phyloP scores from a whole-genome alignment of 2,797 vertebrate species.

The Mycteria americana region DNA sequence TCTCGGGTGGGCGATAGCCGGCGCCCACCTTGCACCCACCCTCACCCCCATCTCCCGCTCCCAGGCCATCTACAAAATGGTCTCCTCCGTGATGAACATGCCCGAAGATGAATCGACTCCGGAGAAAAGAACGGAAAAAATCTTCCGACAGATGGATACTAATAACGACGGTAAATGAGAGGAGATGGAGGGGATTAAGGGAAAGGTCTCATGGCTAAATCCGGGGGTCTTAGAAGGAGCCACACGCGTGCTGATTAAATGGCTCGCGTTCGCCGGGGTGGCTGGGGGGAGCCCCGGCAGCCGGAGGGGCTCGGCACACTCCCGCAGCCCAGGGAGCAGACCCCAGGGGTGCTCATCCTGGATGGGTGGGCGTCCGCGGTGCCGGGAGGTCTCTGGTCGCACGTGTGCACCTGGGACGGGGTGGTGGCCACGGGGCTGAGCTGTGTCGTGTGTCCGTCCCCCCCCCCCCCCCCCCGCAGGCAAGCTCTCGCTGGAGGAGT shows the following conservation, averaged over 20 bases:
- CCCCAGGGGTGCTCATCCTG: accelerated
- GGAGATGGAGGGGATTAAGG: conserved; percentile 52
- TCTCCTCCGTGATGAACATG: conserved; percentile 99
- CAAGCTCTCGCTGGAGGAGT: conserved; percentile 96
- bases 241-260: conserved; percentile 29
- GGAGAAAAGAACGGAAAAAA: conserved; percentile 98
- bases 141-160: conserved; percentile 99
- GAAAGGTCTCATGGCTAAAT: conserved; percentile 54
- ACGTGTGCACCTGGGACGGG: accelerated
- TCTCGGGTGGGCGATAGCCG: not conserved
- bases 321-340: accelerated
- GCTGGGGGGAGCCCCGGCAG: not conserved
- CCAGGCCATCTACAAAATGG: conserved; percentile 99
- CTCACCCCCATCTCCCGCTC: not conserved
- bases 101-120: conserved; percentile 98
- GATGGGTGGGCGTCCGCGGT: accelerated
- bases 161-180: conserved; percentile 93
- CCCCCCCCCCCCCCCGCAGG: conserved; percentile 71
- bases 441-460: not conserved
- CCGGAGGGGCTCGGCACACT: not conserved
- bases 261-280: accelerated
- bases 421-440: not conserved
- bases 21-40: not conserved
- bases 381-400: accelerated
- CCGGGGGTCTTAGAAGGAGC: not conserved